Evolutionary conservation across 2,797 vertebrate genomes (phyloP).

Genomic region (Myotis findleyi): DNA sequence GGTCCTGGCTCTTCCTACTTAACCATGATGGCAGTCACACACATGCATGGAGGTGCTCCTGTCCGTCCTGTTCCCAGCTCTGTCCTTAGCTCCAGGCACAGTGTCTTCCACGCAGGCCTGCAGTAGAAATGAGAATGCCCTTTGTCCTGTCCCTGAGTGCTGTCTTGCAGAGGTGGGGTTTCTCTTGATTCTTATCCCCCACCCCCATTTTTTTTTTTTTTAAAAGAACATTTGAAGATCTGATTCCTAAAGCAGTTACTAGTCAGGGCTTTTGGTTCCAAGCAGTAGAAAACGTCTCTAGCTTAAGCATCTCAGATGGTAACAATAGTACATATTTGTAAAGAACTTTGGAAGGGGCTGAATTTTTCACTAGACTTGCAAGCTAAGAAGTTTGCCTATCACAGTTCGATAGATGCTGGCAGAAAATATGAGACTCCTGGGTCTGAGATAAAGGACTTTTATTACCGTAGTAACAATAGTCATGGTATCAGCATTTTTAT

Average conservation of each 20-base stretch:
- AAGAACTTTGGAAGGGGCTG: background rate
- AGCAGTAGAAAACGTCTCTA: background rate
- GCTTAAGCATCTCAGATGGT: background rate
- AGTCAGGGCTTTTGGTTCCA: background rate
- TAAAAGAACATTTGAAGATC: background rate
- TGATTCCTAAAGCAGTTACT: background rate
- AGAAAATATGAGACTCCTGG: background rate
- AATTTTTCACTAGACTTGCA: background rate
- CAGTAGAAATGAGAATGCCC: background rate
- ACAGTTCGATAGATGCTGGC: background rate
- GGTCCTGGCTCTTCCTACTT: background rate
- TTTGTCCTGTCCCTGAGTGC: background rate
- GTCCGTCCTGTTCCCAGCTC: background rate
- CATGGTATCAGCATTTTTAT: background rate
- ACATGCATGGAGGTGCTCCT: background rate
- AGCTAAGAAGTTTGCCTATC: background rate
- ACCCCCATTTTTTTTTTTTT: too few relatives aligned
- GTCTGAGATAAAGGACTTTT: slow-evolving; percentile 14
- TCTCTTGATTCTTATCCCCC: background rate
- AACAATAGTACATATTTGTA: background rate
- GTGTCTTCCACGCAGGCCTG: background rate
- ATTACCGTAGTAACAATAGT: background rate
- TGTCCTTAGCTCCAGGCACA: background rate
- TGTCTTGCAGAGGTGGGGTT: background rate
- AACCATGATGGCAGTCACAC: background rate